Base-by-base conservation (phyloP, 2,113 vertebrate species). In the Brachirus orientalis region DNA sequence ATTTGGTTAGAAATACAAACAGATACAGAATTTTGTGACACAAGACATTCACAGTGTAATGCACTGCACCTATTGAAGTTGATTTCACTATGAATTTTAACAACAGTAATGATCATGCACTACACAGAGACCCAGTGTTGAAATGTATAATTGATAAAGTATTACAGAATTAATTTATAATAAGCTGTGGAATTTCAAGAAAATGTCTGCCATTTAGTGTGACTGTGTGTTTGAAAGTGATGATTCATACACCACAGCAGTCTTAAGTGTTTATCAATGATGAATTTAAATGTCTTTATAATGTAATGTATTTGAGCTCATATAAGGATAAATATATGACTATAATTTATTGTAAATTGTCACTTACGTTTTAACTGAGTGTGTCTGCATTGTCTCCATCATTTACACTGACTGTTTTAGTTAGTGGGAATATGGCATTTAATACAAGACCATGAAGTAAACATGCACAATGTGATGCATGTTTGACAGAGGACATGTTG, bases 251-350 rank as follows among this genome's bases (percentile, higher is more conserved):
- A 64, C 63, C 70, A 17, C 44, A 45, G 4, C 73, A 47, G 44
- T 75, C 51, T 57, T 62, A 43, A 60, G 38, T 60, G 66, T 84
- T 65, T 75, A 83, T 85, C 61, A 63, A 58, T 75, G 41, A 18
- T 84, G 80, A 80, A 58, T 71, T 75, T 72, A 28, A 44, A 75
- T 86, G 70, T 89, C 19, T 86, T 78, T 86, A 55, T 82, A 87
- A 83, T 72, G 68, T 8, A 65, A 71, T 89, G 75, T 83, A 80
- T 72, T 75, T 74, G 38, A 72, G 36, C 65, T 80, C 20, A 79
- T 60, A 77, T 80, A 43, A 46, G 52, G 7, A 62, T 46, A 77
- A 59, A 46, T 59, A 69, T 74, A 79, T 77, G 83, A 77, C 70
- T 84, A 68, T 85, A 66, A 80, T 77, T 73, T 77, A 75, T 85